phyloP scores from a whole-genome alignment of 2,113 vertebrate species.

The Salminus brasiliensis region DNA sequence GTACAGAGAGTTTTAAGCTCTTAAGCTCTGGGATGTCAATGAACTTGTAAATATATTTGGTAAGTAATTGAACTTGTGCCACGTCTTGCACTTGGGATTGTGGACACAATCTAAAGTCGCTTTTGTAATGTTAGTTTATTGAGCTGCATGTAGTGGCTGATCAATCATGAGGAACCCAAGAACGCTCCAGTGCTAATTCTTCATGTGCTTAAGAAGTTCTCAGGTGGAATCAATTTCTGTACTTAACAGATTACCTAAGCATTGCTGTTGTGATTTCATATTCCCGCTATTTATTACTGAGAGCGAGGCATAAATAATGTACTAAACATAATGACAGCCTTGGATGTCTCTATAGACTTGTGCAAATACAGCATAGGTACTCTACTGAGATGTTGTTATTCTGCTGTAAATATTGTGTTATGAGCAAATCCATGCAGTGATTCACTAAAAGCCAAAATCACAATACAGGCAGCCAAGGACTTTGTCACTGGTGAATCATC shows the following conservation, averaged over 20 bases:
- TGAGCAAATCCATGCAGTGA: not conserved
- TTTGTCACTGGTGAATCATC: not conserved
- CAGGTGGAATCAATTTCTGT: not conserved
- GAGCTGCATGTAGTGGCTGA: not conserved
- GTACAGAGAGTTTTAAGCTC: not conserved
- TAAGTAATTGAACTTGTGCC: not conserved
- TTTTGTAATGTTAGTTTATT: constrained; percentile 2
- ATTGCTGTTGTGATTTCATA: not conserved
- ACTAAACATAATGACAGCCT: not conserved
- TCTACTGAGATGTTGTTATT: not conserved
- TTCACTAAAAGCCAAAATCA: not conserved
- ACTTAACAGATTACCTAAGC: not conserved
- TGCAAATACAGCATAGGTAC: not conserved
- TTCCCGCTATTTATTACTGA: not conserved
- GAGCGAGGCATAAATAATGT: not conserved
- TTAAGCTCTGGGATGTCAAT: not conserved
- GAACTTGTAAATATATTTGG: not conserved
- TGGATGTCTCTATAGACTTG: not conserved
- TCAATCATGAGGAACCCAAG: constrained; percentile 3
- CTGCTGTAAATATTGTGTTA: not conserved
- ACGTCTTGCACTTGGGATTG: not conserved
- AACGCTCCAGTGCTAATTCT: too few relatives aligned
- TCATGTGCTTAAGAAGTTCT: not conserved
- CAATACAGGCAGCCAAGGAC: not conserved
- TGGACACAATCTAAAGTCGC: not conserved